Percentiles rank a stretch among this genome's conserved stretches.
phyloP scores from a whole-genome alignment of 37 sponge, comb jelly and placozoan species.

The Chondrilla cf. caribensis region DNA sequence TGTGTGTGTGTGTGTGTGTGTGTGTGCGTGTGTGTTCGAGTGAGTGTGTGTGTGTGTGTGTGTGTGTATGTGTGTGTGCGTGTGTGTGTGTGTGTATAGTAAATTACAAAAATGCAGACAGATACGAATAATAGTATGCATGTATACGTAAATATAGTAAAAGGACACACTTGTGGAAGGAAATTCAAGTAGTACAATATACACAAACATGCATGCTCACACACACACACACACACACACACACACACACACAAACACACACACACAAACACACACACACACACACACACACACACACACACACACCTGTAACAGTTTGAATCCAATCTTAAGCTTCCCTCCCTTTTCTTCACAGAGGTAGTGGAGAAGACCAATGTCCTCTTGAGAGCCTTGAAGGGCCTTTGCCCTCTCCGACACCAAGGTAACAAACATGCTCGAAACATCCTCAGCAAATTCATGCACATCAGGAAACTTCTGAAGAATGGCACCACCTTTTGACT shows the following conservation, averaged over 20 bases:
- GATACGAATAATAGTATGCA: not conserved
- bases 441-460: constrained; percentile 64
- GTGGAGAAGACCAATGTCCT: constrained; percentile 8
- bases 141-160: not conserved
- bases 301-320: constrained; percentile 31
- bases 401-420: constrained; percentile 57
- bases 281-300: constrained; percentile 14
- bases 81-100: not conserved
- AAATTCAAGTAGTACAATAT: not conserved
- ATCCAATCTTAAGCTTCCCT: constrained; percentile 17
- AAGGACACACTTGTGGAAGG: not conserved
- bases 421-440: constrained; percentile 35
- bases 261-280: not conserved
- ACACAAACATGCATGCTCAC: not conserved
- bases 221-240: not conserved
- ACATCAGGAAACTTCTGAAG: constrained; percentile 55
- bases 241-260: not conserved
- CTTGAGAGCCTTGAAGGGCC: constrained; percentile 10
- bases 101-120: too few relatives aligned
- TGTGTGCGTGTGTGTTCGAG: too few relatives aligned
- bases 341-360: constrained; percentile 3
- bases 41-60: too few relatives aligned
- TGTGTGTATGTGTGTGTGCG: too few relatives aligned
- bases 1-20: too few relatives aligned
- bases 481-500: constrained; percentile 8